A percentile compares a stretch with the other conserved stretches of the same genome.
phyloP scores from a whole-genome alignment of 2,888 invertebrate species.

The Dicyrtoma fusca region DNA sequence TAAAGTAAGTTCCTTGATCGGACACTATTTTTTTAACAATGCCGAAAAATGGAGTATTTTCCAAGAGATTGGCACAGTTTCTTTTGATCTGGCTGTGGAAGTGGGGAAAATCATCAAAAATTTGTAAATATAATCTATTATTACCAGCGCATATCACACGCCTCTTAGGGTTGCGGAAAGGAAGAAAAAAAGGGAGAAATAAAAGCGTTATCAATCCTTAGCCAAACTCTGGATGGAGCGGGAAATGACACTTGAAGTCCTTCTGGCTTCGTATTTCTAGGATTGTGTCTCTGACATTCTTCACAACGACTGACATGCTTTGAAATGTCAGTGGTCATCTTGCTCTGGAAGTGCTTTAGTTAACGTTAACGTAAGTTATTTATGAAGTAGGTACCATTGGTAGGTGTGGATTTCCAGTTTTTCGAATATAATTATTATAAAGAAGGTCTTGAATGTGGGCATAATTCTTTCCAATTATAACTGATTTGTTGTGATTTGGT shows the following conservation, averaged over 20 bases:
- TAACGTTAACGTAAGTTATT: not conserved
- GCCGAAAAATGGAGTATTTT: no score
- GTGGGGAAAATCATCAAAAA: conserved; percentile 9
- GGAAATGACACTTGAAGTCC: not conserved
- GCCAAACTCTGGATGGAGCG: not conserved
- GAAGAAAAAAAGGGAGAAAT: no score
- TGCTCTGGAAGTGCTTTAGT: conserved; percentile 18
- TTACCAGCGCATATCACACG: not conserved
- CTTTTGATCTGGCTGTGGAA: no score
- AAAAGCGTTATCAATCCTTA: conserved; percentile 12
- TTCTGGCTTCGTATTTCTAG: not conserved
- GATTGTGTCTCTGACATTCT: conserved; percentile 15
- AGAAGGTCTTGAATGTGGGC: conserved; percentile 12
- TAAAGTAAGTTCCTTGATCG: no score
- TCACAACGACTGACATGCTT: not conserved
- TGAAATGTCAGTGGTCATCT: not conserved
- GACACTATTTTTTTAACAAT: no score
- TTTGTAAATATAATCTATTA: not conserved
- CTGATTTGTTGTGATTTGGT: no score
- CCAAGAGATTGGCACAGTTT: no score
- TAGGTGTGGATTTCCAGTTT: not conserved
- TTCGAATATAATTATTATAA: not conserved
- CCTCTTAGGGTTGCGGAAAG: not conserved
- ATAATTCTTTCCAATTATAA: conserved; percentile 6
- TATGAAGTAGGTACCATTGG: conserved; percentile 15